Evolutionary conservation across 2,888 invertebrate species (phyloP).

Genomic region (Drosophila histrio): DNA sequence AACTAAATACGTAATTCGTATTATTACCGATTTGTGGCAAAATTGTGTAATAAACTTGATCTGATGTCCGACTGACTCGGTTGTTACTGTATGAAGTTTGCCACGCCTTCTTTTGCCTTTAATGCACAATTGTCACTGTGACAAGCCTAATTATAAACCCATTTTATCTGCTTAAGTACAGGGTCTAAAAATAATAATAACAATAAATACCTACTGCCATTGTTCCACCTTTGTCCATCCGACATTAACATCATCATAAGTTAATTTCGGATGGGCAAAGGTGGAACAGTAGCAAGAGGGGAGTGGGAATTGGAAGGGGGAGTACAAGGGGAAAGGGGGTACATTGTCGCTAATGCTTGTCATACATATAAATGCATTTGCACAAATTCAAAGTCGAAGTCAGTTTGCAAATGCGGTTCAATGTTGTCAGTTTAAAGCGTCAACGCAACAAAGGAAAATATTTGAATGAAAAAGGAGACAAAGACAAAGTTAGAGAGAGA

Average conservation of each 20-base stretch:
- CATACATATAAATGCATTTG: conserved; percentile 42
- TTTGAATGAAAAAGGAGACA: conserved; percentile 15
- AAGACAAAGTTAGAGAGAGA: not conserved
- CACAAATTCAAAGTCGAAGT: conserved; percentile 66
- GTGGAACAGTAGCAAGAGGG: not conserved
- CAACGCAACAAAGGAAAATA: conserved; percentile 20
- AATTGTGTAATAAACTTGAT: too few species aligned
- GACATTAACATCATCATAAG: too few species aligned
- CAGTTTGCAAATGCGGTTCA: conserved; percentile 53
- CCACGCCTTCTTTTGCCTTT: not conserved
- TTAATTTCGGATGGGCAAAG: not conserved
- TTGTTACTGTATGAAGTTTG: too few species aligned
- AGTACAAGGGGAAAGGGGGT: not conserved
- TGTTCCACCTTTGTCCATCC: too few species aligned
- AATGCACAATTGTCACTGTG: not conserved
- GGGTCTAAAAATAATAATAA: conserved; percentile 10
- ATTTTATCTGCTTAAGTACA: not conserved
- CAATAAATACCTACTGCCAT: not conserved
- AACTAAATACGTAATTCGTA: too few species aligned
- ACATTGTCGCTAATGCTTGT: not conserved
- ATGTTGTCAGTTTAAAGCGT: conserved; percentile 31
- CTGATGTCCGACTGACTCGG: too few species aligned
- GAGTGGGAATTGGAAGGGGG: not conserved
- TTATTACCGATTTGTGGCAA: too few species aligned
- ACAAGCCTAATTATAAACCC: too few species aligned